These are phyloP conservation scores for Acanthurus lineatus DNA, from an alignment of 2,797 vertebrate genomes.

Conservation along the genomic window DNA sequence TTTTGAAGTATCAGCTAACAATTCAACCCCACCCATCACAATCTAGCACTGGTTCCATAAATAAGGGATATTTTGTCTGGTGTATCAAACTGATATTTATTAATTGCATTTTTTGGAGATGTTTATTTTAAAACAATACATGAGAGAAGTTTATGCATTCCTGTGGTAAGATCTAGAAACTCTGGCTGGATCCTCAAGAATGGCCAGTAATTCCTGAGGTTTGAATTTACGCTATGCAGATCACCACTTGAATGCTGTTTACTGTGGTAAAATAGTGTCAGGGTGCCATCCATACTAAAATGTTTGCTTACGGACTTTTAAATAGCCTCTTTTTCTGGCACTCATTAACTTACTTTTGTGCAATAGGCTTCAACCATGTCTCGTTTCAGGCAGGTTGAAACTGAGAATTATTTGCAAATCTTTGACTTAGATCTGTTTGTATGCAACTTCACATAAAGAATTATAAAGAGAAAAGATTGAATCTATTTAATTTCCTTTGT, in stretches of 20 bases:
- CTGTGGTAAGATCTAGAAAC: slow-evolving; percentile 38
- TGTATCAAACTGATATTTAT: slow-evolving; percentile 49
- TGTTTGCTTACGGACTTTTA: slow-evolving; percentile 22
- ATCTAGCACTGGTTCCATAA: slow-evolving; percentile 60
- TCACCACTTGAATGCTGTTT: slow-evolving; percentile 35
- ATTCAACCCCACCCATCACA: slow-evolving; percentile 53
- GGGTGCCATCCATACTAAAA: slow-evolving; percentile 3
- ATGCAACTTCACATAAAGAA: slow-evolving; percentile 27
- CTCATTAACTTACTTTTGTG: not conserved
- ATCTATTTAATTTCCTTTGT: slow-evolving; percentile 50
- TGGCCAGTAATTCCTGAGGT: slow-evolving; percentile 28
- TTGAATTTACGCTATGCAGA: slow-evolving; percentile 21
- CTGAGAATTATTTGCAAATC: slow-evolving; percentile 28
- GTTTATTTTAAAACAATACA: slow-evolving; percentile 61
- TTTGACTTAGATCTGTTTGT: slow-evolving; percentile 33
- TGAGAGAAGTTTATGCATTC: slow-evolving; percentile 54
- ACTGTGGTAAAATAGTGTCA: slow-evolving; percentile 14
- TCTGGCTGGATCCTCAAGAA: slow-evolving; percentile 37
- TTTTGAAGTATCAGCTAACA: slow-evolving; percentile 69
- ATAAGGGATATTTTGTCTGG: slow-evolving; percentile 67
- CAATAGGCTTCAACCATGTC: not conserved
- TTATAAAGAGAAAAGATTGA: slow-evolving; percentile 16
- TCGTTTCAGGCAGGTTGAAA: slow-evolving; percentile 27
- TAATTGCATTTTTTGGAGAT: slow-evolving; percentile 58
- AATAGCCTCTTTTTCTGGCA: slow-evolving; percentile 7